Evolutionary conservation across 30 jellyfish, hydroid and myxozoan species (phyloP).

Genomic region (Haliclystus octoradiatus): DNA sequence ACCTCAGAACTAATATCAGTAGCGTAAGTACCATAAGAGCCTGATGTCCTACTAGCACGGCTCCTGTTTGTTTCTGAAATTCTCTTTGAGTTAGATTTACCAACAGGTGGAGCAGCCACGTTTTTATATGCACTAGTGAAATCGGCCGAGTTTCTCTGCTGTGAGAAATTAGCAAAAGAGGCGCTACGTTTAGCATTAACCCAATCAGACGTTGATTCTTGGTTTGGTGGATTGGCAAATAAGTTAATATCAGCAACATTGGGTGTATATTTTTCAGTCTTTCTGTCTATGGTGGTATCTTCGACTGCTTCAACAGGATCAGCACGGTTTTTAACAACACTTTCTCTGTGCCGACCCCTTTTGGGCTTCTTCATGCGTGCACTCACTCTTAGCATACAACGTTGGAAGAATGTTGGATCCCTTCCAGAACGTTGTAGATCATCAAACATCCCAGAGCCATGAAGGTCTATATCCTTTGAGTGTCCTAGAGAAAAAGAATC

Average conservation of each 20-base stretch:
- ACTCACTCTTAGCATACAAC: conserved; percentile 71
- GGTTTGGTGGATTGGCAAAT: neutral
- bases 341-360: neutral
- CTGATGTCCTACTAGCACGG: neutral
- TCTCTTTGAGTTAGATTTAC: neutral
- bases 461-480: conserved; percentile 10
- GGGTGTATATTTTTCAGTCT: neutral
- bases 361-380: conserved; percentile 42
- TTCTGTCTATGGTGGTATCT: neutral
- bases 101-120: conserved; percentile 31
- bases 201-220: neutral
- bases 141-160: conserved; percentile 8
- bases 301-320: neutral
- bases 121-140: conserved; percentile 42
- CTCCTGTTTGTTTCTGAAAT: neutral
- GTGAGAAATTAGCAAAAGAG: neutral
- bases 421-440: conserved; percentile 44
- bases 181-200: neutral
- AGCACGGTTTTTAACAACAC: neutral
- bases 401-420: conserved; percentile 53
- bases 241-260: neutral
- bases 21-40: neutral
- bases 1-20: neutral
- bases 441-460: conserved; percentile 47
- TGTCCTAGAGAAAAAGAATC: neutral